Evolutionary conservation across 1,140 invertebrate species (phyloP).

Genomic region (Ditylenchus dipsaci): DNA sequence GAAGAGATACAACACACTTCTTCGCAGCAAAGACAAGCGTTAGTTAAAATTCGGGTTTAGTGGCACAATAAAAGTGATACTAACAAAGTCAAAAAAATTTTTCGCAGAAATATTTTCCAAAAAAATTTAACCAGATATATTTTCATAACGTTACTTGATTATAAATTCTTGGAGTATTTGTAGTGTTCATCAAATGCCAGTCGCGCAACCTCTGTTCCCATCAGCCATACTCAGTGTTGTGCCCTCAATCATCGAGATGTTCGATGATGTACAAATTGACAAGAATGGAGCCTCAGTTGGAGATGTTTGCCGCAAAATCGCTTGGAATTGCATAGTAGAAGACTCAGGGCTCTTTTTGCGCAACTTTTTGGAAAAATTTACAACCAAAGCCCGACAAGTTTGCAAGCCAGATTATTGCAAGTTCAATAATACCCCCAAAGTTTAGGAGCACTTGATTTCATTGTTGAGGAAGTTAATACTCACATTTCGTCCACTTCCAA

Average conservation of each 20-base stretch:
- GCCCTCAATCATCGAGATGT: slow-evolving; percentile 82
- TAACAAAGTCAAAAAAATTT: slow-evolving; percentile 14
- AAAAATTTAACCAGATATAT: no score
- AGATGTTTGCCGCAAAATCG: slow-evolving; percentile 66
- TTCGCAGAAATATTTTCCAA: neutral
- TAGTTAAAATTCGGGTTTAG: neutral
- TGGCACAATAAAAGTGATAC: slow-evolving; percentile 17
- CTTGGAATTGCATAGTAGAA: slow-evolving; percentile 95
- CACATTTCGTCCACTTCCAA: slow-evolving; percentile 84
- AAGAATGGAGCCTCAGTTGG: slow-evolving; percentile 76
- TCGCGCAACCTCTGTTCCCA: slow-evolving; percentile 88
- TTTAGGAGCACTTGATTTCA: slow-evolving; percentile 83
- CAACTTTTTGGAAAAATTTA: slow-evolving; percentile 89
- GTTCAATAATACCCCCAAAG: neutral
- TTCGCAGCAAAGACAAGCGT: slow-evolving; percentile 36
- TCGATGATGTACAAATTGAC: slow-evolving; percentile 92
- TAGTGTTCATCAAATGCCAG: slow-evolving; percentile 64
- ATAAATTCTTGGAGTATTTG: no score
- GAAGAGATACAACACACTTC: slow-evolving; percentile 10
- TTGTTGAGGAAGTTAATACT: slow-evolving; percentile 81
- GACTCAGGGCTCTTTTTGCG: slow-evolving; percentile 91
- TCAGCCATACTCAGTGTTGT: slow-evolving; percentile 90
- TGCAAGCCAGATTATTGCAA: no score
- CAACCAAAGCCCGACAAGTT: slow-evolving; percentile 76
- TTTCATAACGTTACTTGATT: no score